These are phyloP conservation scores for Eilema griseolum DNA, from an alignment of 2,888 invertebrate genomes.

Conservation along the genomic window DNA sequence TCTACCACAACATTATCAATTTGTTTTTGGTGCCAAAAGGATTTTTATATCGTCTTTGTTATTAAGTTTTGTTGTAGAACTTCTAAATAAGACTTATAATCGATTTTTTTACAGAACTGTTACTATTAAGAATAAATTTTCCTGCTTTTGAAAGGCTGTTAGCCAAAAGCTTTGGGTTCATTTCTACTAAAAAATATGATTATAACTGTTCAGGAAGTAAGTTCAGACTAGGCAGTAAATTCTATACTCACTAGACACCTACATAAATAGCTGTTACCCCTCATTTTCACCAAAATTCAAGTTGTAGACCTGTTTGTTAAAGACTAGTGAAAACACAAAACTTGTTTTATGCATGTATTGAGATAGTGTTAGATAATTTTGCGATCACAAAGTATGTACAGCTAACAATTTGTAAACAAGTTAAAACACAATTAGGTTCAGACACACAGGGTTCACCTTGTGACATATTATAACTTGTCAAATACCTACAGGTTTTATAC, in stretches of 20 bases:
- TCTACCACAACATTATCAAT: background rate
- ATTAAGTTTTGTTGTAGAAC: background rate
- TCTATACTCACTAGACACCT: background rate
- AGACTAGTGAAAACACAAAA: too few species aligned
- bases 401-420: too few species aligned
- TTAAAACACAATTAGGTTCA: too few species aligned
- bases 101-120: background rate
- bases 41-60: background rate
- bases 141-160: background rate
- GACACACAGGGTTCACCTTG: too few species aligned
- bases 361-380: too few species aligned
- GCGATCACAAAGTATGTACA: too few species aligned
- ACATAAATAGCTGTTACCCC: too few species aligned
- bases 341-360: too few species aligned
- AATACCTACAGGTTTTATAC: too few species aligned
- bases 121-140: background rate
- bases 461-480: too few species aligned
- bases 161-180: background rate
- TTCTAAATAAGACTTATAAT: background rate
- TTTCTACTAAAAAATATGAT: background rate
- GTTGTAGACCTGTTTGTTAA: too few species aligned
- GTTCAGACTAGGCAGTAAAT: background rate
- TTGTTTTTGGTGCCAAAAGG: background rate
- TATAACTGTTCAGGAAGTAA: background rate
- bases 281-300: too few species aligned